Evolutionary conservation across 2,113 vertebrate genomes (phyloP), one percentile per base, ranked within the genome.

Genomic region (Thunnus maccoyii): DNA sequence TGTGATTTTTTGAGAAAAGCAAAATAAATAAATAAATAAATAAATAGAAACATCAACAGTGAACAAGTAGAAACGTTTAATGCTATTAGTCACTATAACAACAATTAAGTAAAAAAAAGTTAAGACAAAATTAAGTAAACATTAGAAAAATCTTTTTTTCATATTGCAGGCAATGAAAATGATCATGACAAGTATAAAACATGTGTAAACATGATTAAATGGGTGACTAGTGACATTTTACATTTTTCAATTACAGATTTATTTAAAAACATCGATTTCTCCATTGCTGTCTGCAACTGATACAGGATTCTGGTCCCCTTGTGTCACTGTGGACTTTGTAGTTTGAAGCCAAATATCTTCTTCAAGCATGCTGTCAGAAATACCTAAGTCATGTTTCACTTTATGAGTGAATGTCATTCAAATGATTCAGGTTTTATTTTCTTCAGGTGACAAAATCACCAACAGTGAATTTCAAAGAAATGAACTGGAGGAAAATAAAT

Each of bases 181-280:
- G 27, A 30, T 30, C 4, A 4, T 30, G 27, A 30, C 27, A 30
- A 30, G 27, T 30, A 30, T 30, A 30, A 3, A 30, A 30, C 27
- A 30, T 0, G 4, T 30, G 27, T 30, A 30, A 30, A 30, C 27
- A 30, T 30, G 27, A 30, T 30, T 30, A 30, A 30, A 30, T 30
- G 27, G 27, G 27, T 30, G 27, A 30, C 27, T 2, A 30, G 27
- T 30, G 27, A 30, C 27, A 30, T 30, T 30, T 30, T 30, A 30
- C 1, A 30, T 30, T 3, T 30, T 30, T 30, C 27, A 30, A 30
- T 30, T 30, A 30, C 2, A 30, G 27, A 2, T 30, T 71, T 47
- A 62, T 55, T 56, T 30, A 48, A 63, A 16, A 11, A 22, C 36
- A 63, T 72, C 41, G 22, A n/a, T 58, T 65, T 51, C 67, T 57